These are phyloP conservation scores for Zingel zingel DNA, from an alignment of 2,113 vertebrate species.

Conservation along the genomic window DNA sequence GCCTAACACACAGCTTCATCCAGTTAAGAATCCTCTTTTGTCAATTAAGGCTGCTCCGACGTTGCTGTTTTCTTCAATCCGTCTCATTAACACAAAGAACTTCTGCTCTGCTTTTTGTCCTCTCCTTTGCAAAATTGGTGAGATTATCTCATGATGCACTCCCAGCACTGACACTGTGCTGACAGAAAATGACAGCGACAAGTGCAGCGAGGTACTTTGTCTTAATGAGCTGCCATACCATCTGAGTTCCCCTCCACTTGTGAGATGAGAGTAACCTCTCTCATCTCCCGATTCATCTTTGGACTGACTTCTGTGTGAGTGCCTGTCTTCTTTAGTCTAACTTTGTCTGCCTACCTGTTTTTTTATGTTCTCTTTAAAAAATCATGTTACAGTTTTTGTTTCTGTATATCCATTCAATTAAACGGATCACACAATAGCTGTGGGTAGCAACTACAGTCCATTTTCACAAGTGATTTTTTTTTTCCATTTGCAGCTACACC, in stretches of 20 bases:
- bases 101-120: slow-evolving; percentile 36
- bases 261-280: slow-evolving; percentile 31
- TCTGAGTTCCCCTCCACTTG: slow-evolving; percentile 63
- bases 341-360: neutral
- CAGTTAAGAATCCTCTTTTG: slow-evolving; percentile 23
- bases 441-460: neutral
- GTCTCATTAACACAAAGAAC: slow-evolving; percentile 67
- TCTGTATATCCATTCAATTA: neutral
- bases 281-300: slow-evolving; percentile 38
- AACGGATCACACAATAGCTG: neutral
- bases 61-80: slow-evolving; percentile 46
- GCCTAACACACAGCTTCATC: neutral
- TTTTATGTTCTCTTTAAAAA: slow-evolving; percentile 2
- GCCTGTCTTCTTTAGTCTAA: slow-evolving; percentile 13
- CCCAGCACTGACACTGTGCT: slow-evolving; percentile 51
- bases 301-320: neutral
- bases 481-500: slow-evolving; percentile 28
- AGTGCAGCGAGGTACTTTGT: slow-evolving; percentile 59
- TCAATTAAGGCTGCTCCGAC: slow-evolving; percentile 20
- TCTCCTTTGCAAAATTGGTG: slow-evolving; percentile 51
- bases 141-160: slow-evolving; percentile 62
- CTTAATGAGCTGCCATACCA: slow-evolving; percentile 76
- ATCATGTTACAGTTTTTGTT: neutral
- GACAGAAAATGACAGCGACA: slow-evolving; percentile 59
- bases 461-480: slow-evolving; percentile 9